Conservation (phyloP, 1,140 invertebrate species). For the Mya arenaria region DNA sequence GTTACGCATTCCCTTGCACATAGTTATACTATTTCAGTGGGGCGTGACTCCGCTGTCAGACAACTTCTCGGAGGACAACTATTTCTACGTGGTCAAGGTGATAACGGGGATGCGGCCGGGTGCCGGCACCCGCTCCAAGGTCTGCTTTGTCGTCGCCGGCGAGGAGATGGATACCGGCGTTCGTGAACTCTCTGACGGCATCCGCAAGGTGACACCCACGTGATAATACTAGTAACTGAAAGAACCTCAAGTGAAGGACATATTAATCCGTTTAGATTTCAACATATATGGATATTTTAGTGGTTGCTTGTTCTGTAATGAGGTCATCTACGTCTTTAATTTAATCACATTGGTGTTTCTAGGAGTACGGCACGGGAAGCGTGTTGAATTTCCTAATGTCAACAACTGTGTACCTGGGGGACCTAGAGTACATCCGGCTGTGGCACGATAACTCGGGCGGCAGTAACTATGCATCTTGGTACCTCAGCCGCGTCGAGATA, state of each 20-base stretch:
- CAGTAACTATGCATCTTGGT: constrained; percentile 82
- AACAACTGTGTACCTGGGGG: constrained; percentile 79
- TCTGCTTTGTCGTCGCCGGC: constrained; percentile 75
- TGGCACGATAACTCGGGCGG: constrained; percentile 83
- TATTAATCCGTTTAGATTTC: no score
- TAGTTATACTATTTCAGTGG: constrained; percentile 76
- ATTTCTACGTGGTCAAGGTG: constrained; percentile 77
- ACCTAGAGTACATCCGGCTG: constrained; percentile 81
- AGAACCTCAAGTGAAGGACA: no score
- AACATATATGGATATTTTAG: no score
- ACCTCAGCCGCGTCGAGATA: constrained; percentile 80
- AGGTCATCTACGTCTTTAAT: no score
- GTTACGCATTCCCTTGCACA: no score
- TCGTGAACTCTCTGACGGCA: constrained; percentile 70
- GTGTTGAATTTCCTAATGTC: constrained; percentile 78
- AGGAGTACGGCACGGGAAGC: constrained; percentile 57
- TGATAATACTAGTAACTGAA: no score
- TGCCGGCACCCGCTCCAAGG: constrained; percentile 70
- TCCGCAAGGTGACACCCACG: constrained; percentile 12
- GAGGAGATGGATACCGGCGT: constrained; percentile 73
- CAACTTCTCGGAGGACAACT: constrained; percentile 75
- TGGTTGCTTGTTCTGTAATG: no score
- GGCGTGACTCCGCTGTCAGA: constrained; percentile 73
- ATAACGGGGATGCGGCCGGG: constrained; percentile 73
- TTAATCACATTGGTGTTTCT: constrained; percentile 24